These are phyloP conservation scores for Sorex maritimensis DNA, from an alignment of 2,797 vertebrate species.

Conservation along the genomic window DNA sequence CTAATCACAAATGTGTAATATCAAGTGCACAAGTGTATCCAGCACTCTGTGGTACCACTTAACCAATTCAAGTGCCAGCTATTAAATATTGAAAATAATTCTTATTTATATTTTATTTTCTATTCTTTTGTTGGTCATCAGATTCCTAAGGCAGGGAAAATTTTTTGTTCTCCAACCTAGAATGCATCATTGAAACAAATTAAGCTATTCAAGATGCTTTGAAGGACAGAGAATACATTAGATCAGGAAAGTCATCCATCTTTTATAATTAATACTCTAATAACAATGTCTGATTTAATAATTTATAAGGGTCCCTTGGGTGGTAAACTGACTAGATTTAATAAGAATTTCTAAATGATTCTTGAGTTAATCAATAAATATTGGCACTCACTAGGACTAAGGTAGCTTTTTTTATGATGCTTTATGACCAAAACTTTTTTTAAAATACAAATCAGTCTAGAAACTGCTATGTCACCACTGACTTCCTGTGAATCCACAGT, in stretches of 20 bases:
- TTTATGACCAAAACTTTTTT: neutral
- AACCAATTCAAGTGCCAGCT: slow-evolving; percentile 75
- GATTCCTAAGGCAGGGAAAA: slow-evolving; percentile 16
- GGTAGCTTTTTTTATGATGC: neutral
- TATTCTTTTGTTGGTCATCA: slow-evolving; percentile 28
- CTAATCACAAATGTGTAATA: slow-evolving; percentile 75
- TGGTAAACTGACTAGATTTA: neutral
- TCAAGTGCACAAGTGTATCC: slow-evolving; percentile 76
- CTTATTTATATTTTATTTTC: slow-evolving; percentile 42
- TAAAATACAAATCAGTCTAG: neutral
- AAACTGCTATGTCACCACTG: neutral
- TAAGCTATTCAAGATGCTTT: neutral
- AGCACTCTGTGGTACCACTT: slow-evolving; percentile 68
- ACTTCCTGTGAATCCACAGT: neutral
- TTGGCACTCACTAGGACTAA: neutral
- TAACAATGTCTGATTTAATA: neutral
- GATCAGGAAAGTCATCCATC: neutral
- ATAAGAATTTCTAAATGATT: slow-evolving; percentile 29
- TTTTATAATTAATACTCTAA: slow-evolving; percentile 46
- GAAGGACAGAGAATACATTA: slow-evolving; percentile 15
- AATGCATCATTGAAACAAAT: slow-evolving; percentile 57
- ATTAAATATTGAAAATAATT: slow-evolving; percentile 70
- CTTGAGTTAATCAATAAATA: slow-evolving; percentile 15
- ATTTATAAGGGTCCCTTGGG: neutral
- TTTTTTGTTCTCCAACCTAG: neutral